Evolutionary conservation across 2,113 vertebrate species (phyloP).

Genomic region (Mixornis gularis): DNA sequence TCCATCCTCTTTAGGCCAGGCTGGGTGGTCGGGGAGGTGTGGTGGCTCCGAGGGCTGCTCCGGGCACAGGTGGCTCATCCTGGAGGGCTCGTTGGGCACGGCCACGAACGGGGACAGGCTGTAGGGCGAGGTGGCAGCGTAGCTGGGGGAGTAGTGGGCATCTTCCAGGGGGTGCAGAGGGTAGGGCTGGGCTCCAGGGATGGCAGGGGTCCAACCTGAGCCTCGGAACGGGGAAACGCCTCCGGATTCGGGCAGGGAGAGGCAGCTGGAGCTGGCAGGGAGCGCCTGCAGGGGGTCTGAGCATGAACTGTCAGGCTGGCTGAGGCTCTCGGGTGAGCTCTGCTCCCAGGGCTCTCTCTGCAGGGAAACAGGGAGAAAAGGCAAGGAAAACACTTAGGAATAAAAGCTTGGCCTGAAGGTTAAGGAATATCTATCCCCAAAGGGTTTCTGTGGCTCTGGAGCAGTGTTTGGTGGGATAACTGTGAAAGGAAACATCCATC

Average conservation of each 20-base stretch:
- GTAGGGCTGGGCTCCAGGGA: conserved; percentile 76
- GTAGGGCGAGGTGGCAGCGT: conserved; percentile 70
- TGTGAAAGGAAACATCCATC: background rate
- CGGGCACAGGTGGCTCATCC: conserved; percentile 63
- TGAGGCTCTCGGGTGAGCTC: conserved; percentile 66
- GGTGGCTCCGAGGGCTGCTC: conserved; percentile 70
- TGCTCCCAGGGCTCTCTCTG: conserved; percentile 92
- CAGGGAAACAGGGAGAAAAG: background rate
- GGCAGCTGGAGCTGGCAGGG: conserved; percentile 59
- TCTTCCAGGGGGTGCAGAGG: conserved; percentile 84
- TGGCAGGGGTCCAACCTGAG: conserved; percentile 67
- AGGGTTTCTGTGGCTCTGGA: background rate
- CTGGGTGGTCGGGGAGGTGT: conserved; percentile 58
- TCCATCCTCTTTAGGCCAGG: conserved; percentile 84
- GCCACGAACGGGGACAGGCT: conserved; percentile 76
- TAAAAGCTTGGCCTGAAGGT: background rate
- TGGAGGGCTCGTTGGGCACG: conserved; percentile 73
- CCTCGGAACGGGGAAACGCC: conserved; percentile 73
- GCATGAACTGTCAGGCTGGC: conserved; percentile 72
- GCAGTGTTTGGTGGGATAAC: background rate
- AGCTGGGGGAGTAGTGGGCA: conserved; percentile 75
- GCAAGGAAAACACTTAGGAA: background rate
- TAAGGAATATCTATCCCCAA: background rate
- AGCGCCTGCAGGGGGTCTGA: conserved; percentile 72
- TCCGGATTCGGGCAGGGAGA: conserved; percentile 71